Conservation (phyloP, 1,140 invertebrate genomes). For the Drosophila punjabiensis region DNA sequence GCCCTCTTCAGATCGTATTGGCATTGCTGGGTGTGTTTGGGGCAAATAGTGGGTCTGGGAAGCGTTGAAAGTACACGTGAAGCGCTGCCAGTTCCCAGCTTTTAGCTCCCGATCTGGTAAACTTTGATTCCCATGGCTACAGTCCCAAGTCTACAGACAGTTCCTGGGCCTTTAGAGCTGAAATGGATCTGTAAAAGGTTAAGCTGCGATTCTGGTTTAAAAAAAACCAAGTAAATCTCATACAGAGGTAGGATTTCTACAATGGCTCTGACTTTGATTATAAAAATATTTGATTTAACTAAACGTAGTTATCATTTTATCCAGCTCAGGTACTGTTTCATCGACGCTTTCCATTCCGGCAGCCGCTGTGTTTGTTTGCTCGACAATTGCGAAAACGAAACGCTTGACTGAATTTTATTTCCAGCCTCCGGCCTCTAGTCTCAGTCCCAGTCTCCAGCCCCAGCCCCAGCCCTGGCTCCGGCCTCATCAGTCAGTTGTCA, state of each 20-base stretch:
- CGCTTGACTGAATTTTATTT: constrained; percentile 68
- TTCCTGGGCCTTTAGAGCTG: constrained; percentile 6
- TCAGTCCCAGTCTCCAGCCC: constrained; percentile 6
- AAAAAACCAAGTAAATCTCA: neutral
- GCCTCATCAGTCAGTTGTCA: constrained; percentile 27
- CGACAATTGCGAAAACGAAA: constrained; percentile 72
- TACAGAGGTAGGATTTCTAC: neutral
- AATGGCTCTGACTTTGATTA: neutral
- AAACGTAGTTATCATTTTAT: constrained; percentile 4
- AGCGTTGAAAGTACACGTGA: constrained; percentile 16
- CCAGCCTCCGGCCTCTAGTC: constrained; percentile 40
- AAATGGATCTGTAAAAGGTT: constrained; percentile 32
- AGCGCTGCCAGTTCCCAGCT: constrained; percentile 12
- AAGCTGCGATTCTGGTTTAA: constrained; percentile 25
- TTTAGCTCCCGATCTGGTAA: constrained; percentile 19
- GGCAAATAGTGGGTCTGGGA: constrained; percentile 34
- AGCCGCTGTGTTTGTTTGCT: constrained; percentile 69
- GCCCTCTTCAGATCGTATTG: constrained; percentile 33
- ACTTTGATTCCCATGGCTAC: constrained; percentile 11
- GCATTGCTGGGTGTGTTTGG: constrained; percentile 24
- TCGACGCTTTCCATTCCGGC: constrained; percentile 36
- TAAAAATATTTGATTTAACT: constrained; percentile 3
- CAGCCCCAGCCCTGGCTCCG: constrained; percentile 28
- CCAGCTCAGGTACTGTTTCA: constrained; percentile 18
- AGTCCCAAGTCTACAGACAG: neutral